Evolutionary conservation across 2,888 invertebrate species (phyloP).

Genomic region (Orthosia gracilis): DNA sequence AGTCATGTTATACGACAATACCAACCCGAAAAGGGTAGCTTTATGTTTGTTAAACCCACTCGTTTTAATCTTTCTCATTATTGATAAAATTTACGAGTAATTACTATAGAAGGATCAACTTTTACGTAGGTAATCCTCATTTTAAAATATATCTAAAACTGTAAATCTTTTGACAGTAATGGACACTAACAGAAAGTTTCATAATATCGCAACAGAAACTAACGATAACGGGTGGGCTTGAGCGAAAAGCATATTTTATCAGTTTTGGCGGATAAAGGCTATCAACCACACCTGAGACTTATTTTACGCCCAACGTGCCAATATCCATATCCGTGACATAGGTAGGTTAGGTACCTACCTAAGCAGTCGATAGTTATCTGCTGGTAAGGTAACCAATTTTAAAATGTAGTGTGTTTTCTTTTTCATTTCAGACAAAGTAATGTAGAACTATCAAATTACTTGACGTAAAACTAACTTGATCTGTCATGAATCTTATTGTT

Average conservation of each 20-base stretch:
- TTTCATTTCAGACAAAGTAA: not conserved
- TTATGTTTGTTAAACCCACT: constrained; percentile 5
- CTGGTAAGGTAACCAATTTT: constrained; percentile 10
- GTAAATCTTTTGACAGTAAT: constrained; percentile 38
- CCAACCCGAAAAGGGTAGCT: constrained; percentile 5
- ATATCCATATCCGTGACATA: constrained; percentile 80
- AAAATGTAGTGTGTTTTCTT: not conserved
- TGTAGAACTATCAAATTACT: not conserved
- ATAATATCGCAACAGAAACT: constrained; percentile 78
- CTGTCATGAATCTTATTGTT: not conserved
- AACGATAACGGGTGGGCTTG: constrained; percentile 77
- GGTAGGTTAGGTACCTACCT: constrained; percentile 58
- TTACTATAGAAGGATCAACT: not conserved
- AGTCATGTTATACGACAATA: constrained; percentile 28
- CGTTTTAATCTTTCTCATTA: constrained; percentile 22
- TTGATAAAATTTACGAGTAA: constrained; percentile 25
- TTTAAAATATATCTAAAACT: constrained; percentile 31
- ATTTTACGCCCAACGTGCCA: constrained; percentile 88
- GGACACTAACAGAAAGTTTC: constrained; percentile 66
- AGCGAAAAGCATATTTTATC: constrained; percentile 86
- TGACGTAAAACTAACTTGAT: not conserved
- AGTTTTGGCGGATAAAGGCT: constrained; percentile 89
- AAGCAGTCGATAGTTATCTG: constrained; percentile 33
- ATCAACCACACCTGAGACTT: constrained; percentile 90
- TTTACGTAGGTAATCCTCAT: constrained; percentile 9